These are phyloP conservation scores for Neoarius graeffei DNA, from an alignment of 2,113 vertebrate species.

Conservation along the genomic window DNA sequence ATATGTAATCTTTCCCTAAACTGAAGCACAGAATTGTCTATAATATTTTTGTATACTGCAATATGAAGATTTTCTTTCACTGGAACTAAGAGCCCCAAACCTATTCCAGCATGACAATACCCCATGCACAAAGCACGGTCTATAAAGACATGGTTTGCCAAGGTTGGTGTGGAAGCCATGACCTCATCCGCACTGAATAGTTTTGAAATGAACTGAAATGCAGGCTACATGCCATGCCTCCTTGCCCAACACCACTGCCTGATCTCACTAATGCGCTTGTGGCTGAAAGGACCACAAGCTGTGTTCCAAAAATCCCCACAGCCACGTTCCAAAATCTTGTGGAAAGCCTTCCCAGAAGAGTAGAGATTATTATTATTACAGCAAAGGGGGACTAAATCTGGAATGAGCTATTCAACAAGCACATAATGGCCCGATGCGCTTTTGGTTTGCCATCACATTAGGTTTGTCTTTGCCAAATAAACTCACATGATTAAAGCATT, in stretches of 20 bases:
- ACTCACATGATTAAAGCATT: not conserved
- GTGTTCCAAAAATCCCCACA: not conserved
- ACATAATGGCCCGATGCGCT: not conserved
- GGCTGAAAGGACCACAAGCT: not conserved
- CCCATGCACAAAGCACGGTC: not conserved
- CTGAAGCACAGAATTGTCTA: not conserved
- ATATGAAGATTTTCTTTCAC: too few species aligned
- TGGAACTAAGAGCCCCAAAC: too few species aligned
- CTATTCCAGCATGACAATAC: too few species aligned
- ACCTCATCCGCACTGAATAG: not conserved
- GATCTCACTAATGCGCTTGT: not conserved
- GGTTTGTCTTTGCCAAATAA: not conserved
- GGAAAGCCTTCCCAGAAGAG: not conserved
- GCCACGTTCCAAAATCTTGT: not conserved
- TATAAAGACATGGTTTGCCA: not conserved
- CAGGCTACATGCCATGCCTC: not conserved
- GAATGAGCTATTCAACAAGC: not conserved
- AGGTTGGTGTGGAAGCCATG: not conserved
- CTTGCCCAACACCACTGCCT: not conserved
- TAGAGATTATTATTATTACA: not conserved
- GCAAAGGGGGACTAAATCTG: not conserved
- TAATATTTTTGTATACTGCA: too few species aligned
- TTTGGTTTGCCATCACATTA: not conserved
- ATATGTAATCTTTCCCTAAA: not conserved
- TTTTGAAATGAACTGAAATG: not conserved